Percentiles rank a stretch among this genome's conserved stretches.
Conservation (phyloP, 2,888 invertebrate genomes). For the Brachynemurus nebulosus region DNA sequence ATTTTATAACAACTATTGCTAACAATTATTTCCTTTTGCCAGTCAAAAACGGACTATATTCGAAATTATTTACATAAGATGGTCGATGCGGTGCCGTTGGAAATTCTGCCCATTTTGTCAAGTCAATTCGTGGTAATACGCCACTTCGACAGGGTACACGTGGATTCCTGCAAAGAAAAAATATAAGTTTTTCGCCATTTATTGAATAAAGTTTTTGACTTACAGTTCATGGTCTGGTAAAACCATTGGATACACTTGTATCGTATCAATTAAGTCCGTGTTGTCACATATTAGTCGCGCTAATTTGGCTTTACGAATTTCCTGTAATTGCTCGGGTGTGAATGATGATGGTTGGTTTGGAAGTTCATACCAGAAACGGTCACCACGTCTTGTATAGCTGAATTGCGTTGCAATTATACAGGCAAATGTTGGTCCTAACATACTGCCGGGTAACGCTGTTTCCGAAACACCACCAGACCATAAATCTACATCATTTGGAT, state of each 20-base stretch:
- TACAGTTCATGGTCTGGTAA: constrained; percentile 86
- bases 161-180: constrained; percentile 57
- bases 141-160: constrained; percentile 84
- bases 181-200: constrained; percentile 6
- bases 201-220: constrained; percentile 30
- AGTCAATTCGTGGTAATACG: constrained; percentile 72
- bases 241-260: constrained; percentile 85
- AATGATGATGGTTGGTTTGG: constrained; percentile 86
- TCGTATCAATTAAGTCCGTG: constrained; percentile 80
- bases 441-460: constrained; percentile 74
- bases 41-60: constrained; percentile 32
- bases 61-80: constrained; percentile 53
- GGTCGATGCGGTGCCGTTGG: constrained; percentile 29
- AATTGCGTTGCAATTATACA: constrained; percentile 90
- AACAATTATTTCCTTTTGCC: background rate
- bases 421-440: constrained; percentile 89
- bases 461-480: constrained; percentile 94
- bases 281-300: constrained; percentile 83
- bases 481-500: constrained; percentile 82
- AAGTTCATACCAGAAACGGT: constrained; percentile 90
- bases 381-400: constrained; percentile 75
- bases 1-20: too few species aligned
- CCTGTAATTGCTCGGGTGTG: constrained; percentile 70
- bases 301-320: constrained; percentile 66
- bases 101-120: constrained; percentile 80